Conservation (phyloP, 2,113 vertebrate genomes). For the Neoarius graeffei region DNA sequence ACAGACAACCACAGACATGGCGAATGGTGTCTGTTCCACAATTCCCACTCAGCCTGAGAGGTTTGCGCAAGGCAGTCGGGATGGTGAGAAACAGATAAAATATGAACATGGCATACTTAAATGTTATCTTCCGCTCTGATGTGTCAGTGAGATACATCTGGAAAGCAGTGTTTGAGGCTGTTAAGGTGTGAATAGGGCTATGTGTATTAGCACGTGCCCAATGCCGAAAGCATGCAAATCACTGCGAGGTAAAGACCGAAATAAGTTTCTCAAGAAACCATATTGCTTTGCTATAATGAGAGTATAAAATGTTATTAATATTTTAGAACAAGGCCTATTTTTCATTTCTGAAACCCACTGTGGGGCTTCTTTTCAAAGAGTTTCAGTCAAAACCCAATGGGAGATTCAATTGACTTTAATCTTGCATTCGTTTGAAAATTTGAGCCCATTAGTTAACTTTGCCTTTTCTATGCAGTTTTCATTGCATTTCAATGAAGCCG, state of each 20-base stretch:
- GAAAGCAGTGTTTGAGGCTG: slow-evolving; percentile 33
- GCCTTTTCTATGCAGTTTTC: slow-evolving; percentile 76
- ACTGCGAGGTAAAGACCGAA: slow-evolving; percentile 67
- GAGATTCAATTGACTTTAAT: slow-evolving; percentile 82
- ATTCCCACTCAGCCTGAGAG: slow-evolving; percentile 41
- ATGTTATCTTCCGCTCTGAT: slow-evolving; percentile 54
- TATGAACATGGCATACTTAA: slow-evolving; percentile 65
- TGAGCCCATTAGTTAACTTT: slow-evolving; percentile 83
- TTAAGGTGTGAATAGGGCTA: slow-evolving; percentile 48
- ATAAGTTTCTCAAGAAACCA: slow-evolving; percentile 76
- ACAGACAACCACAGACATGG: slow-evolving; percentile 37
- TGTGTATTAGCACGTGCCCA: slow-evolving; percentile 39
- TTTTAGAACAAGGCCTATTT: slow-evolving; percentile 81
- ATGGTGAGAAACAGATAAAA: slow-evolving; percentile 58
- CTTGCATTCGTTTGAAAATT: slow-evolving; percentile 83
- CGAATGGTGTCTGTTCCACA: slow-evolving; percentile 39
- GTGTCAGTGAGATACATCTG: slow-evolving; percentile 58
- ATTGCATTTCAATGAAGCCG: slow-evolving; percentile 80
- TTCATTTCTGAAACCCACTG: slow-evolving; percentile 78
- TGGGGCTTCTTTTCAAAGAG: slow-evolving; percentile 80
- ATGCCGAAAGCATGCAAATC: slow-evolving; percentile 47
- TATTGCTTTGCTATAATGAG: slow-evolving; percentile 78
- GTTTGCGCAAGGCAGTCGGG: slow-evolving; percentile 14
- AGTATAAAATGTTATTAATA: slow-evolving; percentile 82
- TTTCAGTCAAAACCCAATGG: slow-evolving; percentile 78